Conservation (phyloP, 2,888 invertebrate species). For the Euclidia mi region DNA sequence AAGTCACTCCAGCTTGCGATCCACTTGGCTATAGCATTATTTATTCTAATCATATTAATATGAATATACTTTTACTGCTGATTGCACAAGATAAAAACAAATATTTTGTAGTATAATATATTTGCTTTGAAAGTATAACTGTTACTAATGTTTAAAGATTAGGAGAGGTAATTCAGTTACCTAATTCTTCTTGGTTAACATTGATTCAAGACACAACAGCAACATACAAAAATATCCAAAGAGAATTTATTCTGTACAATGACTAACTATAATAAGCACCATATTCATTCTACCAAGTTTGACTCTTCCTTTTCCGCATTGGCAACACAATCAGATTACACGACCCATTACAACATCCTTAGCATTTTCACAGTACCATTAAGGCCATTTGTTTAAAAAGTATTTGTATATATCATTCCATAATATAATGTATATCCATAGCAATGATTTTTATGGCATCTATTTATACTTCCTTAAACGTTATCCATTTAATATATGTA, state of each 20-base stretch:
- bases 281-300: slow-evolving; percentile 81
- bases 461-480: slow-evolving; percentile 47
- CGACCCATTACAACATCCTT: slow-evolving; percentile 54
- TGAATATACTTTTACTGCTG: slow-evolving; percentile 56
- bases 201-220: slow-evolving; percentile 66
- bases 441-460: slow-evolving; percentile 48
- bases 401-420: slow-evolving; percentile 50
- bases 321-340: slow-evolving; percentile 65
- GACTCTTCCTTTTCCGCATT: slow-evolving; percentile 62
- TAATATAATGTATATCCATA: slow-evolving; percentile 38
- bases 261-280: slow-evolving; percentile 89
- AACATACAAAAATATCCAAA: slow-evolving; percentile 83
- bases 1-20: slow-evolving; percentile 60
- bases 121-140: slow-evolving; percentile 19
- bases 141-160: slow-evolving; percentile 37
- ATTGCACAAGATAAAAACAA: slow-evolving; percentile 67
- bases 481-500: slow-evolving; percentile 52
- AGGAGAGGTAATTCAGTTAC: slow-evolving; percentile 47
- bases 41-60: slow-evolving; percentile 46
- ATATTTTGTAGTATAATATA: slow-evolving; percentile 17
- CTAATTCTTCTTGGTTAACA: slow-evolving; percentile 42
- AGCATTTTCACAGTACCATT: slow-evolving; percentile 66
- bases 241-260: slow-evolving; percentile 89
- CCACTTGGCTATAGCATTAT: slow-evolving; percentile 53
- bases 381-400: slow-evolving; percentile 69